Conservation (phyloP, 2,113 vertebrate genomes). For the Bos indicus region DNA sequence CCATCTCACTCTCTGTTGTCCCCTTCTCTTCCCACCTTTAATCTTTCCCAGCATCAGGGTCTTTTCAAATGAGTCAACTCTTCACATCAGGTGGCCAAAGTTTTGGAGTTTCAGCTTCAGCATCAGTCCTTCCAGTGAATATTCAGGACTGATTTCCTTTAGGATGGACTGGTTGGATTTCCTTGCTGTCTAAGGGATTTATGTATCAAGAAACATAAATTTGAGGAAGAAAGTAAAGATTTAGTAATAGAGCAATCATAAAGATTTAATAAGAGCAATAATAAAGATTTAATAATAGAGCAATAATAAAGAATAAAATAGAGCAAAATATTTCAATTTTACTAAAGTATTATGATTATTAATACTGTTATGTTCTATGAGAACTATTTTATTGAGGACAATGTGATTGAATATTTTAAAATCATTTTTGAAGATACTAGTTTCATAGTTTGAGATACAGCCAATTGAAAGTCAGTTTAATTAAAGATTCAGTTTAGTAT, state of each 20-base stretch:
- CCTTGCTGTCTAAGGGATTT: not conserved
- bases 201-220: not conserved
- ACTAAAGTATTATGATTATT: not conserved
- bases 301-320: not conserved
- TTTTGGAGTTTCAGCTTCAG: not conserved
- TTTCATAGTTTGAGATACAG: not conserved
- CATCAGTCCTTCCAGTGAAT: not conserved
- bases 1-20: not conserved
- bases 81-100: not conserved
- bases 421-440: not conserved
- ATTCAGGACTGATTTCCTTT: not conserved
- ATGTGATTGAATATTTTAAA: not conserved
- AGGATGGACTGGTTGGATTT: not conserved
- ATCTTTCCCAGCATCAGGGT: not conserved
- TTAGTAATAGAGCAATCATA: not conserved
- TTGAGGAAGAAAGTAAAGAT: not conserved
- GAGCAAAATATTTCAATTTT: not conserved
- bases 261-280: not conserved
- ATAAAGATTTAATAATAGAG: not conserved
- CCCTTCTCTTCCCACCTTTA: not conserved
- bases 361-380: not conserved
- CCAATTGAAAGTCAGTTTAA: not conserved
- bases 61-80: not conserved
- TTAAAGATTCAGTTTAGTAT: not conserved
- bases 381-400: not conserved